Base-by-base conservation (phyloP, 64 coral and sea anemone species). In the Actinia equina region DNA sequence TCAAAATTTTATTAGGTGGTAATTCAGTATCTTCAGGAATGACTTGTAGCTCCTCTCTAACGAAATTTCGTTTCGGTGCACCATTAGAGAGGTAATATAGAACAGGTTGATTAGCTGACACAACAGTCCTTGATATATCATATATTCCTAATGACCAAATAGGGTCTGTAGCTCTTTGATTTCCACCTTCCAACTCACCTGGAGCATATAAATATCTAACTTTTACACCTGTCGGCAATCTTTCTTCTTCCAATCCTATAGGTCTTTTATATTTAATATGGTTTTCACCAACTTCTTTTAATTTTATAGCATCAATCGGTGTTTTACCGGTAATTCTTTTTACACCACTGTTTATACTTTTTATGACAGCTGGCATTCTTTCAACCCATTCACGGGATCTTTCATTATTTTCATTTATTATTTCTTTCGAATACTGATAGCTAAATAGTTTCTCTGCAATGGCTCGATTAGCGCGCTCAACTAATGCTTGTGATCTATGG, bases 381-480 rank as follows among this genome's bases (percentile, higher is more conserved):
- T 74, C 43, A 70, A 89, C 77, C 88, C 88, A 89, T 42, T 53
- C 80, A 44, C 59, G 54, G 0, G 88, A 89, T 70, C 88, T 57
- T 43, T 43, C 59, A 37, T 37, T 37, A 37, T 37, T 37, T 43
- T 69, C 22, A 71, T 43, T 74, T 22, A 89, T 60, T 83, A 91
- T 91, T 77, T 91, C 89, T 55, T 84, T 61, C 14, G 89, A 82
- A 61, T 91, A 91, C 30, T 91, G 89, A 79, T 91, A 67, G 78
- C 25, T 60, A 86, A 79, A 91, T 22, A 91, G 17, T 65, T 51
- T 86, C 46, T 91, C 89, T 60, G 26, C 30, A 1, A 91, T 54
- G 20, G 89, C 86, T 62, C 71, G 22, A 60, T 91, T 91, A 61
- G 89, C 89, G 9, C 89, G 30, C 7, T 91, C 89, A 6, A 91